Evolutionary conservation across 2,113 vertebrate genomes (phyloP).

Genomic region (Rissa tridactyla): DNA sequence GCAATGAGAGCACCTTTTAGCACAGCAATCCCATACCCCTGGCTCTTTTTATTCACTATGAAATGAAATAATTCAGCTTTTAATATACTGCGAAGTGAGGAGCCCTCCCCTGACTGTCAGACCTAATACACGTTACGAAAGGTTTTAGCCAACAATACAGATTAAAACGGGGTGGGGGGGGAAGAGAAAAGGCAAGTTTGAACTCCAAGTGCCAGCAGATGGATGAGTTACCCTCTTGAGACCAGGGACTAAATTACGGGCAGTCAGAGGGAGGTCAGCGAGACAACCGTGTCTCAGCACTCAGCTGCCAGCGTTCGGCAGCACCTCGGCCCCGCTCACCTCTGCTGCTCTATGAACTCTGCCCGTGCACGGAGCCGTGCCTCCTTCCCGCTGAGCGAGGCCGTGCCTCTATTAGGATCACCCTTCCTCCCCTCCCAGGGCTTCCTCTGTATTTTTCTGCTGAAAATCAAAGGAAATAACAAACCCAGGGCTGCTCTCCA

Average conservation of each 20-base stretch:
- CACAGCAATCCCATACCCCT: not conserved
- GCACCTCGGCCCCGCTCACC: not conserved
- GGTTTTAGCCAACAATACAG: not conserved
- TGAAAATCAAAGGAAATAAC: not conserved
- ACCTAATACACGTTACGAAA: not conserved
- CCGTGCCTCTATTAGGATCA: not conserved
- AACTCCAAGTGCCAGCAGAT: not conserved
- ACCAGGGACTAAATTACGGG: not conserved
- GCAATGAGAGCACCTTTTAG: not conserved
- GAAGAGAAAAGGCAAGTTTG: not conserved
- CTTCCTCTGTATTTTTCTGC: not conserved
- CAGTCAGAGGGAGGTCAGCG: not conserved
- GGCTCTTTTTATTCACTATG: not conserved
- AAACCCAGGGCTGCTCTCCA: not conserved
- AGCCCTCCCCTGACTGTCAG: not conserved
- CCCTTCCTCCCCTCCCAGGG: not conserved
- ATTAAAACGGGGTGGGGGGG: not conserved
- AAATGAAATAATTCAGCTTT: not conserved
- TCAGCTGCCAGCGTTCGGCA: not conserved
- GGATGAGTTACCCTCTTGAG: not conserved
- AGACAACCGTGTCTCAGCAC: not conserved
- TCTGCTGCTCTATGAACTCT: not conserved
- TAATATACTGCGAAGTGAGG: not conserved
- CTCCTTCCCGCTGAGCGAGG: not conserved
- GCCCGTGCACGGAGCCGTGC: not conserved